Percentiles rank a stretch among this genome's conserved stretches.
Evolutionary conservation across 2,888 invertebrate species (phyloP).

Genomic region (Trachelus troglodyta): DNA sequence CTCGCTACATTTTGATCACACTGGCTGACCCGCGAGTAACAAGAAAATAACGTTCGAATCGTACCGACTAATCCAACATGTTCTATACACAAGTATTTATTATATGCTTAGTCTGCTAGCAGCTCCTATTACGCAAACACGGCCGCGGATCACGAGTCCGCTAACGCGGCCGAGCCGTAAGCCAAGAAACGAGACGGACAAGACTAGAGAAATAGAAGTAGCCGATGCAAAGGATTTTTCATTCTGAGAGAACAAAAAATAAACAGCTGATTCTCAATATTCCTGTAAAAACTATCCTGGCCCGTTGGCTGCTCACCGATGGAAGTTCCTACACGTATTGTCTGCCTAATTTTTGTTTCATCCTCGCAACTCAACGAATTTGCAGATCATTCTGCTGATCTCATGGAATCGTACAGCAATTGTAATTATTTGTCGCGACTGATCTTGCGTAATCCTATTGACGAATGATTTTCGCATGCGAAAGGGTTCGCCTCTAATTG

Average conservation of each 20-base stretch:
- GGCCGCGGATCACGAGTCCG: background rate
- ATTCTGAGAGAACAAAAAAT: background rate
- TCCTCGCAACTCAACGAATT: background rate
- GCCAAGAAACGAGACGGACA: background rate
- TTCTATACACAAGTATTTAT: background rate
- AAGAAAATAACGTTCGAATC: conserved; percentile 27
- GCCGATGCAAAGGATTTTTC: background rate
- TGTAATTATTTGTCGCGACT: background rate
- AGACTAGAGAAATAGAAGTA: background rate
- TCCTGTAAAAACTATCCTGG: background rate
- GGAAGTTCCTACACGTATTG: fast-evolving
- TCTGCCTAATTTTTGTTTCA: background rate
- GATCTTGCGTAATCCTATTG: background rate
- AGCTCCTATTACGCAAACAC: background rate
- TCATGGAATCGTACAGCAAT: background rate
- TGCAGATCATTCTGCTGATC: background rate
- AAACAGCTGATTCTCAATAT: background rate
- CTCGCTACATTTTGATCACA: conserved; percentile 65
- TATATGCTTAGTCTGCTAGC: background rate
- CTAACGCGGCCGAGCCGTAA: background rate
- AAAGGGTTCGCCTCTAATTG: background rate
- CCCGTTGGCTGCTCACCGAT: background rate
- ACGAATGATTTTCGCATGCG: background rate
- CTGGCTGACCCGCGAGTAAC: conserved; percentile 54
- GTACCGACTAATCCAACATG: background rate